Percentiles rank a stretch among this genome's conserved stretches.
phyloP scores from a whole-genome alignment of 2,113 vertebrate genomes.

The Pomatorhinus ruficollis region DNA sequence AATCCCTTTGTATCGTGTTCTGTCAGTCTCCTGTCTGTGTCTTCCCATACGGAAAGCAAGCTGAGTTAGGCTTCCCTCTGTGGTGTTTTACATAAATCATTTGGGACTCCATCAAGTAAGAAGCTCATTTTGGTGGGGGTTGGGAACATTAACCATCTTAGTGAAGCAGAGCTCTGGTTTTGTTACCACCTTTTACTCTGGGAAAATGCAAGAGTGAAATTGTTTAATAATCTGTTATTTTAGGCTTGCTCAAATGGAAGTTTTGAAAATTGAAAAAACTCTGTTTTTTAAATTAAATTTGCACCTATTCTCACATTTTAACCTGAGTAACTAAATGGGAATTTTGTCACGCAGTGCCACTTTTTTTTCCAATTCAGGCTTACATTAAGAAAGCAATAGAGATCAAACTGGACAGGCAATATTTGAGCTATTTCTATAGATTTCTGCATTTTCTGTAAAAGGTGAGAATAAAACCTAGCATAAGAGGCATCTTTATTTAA shows the following conservation, averaged over 20 bases:
- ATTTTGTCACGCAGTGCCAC: neutral
- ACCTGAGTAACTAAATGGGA: neutral
- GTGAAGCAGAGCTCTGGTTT: neutral
- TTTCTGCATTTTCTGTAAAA: neutral
- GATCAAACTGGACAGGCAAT: neutral
- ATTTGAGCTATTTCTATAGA: neutral
- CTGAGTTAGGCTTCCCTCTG: neutral
- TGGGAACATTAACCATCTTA: neutral
- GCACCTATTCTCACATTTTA: neutral
- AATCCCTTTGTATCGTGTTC: neutral
- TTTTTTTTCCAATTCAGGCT: neutral
- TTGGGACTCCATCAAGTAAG: neutral
- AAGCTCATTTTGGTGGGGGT: neutral
- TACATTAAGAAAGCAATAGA: neutral
- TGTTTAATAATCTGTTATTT: constrained; percentile 22
- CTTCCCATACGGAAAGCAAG: neutral
- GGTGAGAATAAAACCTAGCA: neutral
- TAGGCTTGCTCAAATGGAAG: constrained; percentile 16
- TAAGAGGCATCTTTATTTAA: neutral
- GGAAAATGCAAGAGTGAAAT: neutral
- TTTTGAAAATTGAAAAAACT: neutral
- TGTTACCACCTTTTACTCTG: neutral
- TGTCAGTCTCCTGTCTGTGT: neutral
- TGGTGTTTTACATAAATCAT: neutral
- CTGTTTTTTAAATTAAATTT: too few species aligned